Percentiles rank a stretch among this genome's conserved stretches.
These are phyloP conservation scores for Nasonia giraulti DNA, from an alignment of 1,140 invertebrate species.

Conservation along the genomic window DNA sequence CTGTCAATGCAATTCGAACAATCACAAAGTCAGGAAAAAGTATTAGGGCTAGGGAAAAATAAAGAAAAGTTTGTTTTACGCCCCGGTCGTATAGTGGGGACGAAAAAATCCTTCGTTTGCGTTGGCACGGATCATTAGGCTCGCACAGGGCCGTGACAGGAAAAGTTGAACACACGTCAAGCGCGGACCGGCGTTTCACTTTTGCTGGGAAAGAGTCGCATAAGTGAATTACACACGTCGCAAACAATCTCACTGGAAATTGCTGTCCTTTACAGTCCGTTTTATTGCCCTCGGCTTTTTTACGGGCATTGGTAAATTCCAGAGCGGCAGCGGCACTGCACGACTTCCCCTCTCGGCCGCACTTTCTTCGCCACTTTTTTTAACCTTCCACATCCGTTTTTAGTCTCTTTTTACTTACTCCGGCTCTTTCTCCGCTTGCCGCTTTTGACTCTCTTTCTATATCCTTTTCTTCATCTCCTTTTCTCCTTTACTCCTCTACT, in stretches of 20 bases:
- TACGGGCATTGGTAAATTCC: constrained; percentile 58
- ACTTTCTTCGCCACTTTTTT: not conserved
- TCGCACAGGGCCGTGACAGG: not conserved
- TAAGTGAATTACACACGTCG: constrained; percentile 59
- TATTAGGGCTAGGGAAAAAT: no score
- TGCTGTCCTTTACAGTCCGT: constrained; percentile 57
- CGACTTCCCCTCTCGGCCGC: constrained; percentile 31
- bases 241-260: constrained; percentile 57
- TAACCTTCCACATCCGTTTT: not conserved
- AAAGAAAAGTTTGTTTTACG: no score
- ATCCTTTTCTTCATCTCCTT: constrained; percentile 2
- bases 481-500: not conserved
- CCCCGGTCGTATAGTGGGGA: no score
- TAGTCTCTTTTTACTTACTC: not conserved
- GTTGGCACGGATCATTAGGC: not conserved
- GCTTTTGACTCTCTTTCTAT: not conserved
- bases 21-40: no score
- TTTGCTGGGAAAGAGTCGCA: constrained; percentile 42
- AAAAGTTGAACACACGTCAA: constrained; percentile 17
- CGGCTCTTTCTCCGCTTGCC: not conserved
- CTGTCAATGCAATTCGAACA: no score
- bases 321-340: constrained; percentile 25
- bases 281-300: constrained; percentile 56
- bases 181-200: not conserved
- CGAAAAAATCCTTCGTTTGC: not conserved